Base-by-base conservation (phyloP, 2,888 invertebrate genomes). In the Chrysotoxum bicinctum region DNA sequence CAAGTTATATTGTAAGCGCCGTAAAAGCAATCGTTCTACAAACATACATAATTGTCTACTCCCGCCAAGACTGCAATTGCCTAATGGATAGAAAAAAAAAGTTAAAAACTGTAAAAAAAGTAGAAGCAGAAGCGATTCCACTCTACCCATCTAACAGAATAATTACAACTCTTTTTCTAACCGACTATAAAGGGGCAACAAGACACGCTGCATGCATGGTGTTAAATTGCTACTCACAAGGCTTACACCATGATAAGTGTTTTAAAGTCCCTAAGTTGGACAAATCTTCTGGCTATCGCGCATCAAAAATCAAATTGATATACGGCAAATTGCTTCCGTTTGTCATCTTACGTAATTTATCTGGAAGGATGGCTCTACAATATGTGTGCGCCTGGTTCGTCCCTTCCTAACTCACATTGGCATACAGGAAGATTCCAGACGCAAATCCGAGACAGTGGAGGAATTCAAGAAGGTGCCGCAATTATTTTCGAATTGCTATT, bases 281-380 rank as follows among this genome's bases (percentile, higher is more conserved):
- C 56, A 48, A 40, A 64, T 64, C 64, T 66, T 35, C 26, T 45
- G 72, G 66, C 64, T 48, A 66, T 81, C 48, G 37, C 62, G 40
- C 64, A 70, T 77, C 74, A 74, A 84, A 79, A 75, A 74, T 66
- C 77, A 80, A 87, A 83, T 68, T 83, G 83, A 87, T 87, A 78
- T 87, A 87, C 86, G 77, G 83, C 83, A 87, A 87, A 87, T 87
- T 87, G 87, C 87, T 87, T 87, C 87, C 87, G 87, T 87, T 87
- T 87, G 83, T 87, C 87, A 87, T 87, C 83, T 87, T 66, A 72
- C 54, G 83, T 78, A 83, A 87, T 78, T 87, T 87, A 80, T 81
- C 79, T 72, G 12, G 68, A 68, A 66, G 58, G 52, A 73, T 56
- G 73, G 32, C n/a, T 56, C 52, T 21, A 40, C 19, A 64, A 30